A percentile compares a stretch with the other conserved stretches of the same genome.
Evolutionary conservation across 2,888 invertebrate species (phyloP).

Genomic region (Serrognathus titanus): DNA sequence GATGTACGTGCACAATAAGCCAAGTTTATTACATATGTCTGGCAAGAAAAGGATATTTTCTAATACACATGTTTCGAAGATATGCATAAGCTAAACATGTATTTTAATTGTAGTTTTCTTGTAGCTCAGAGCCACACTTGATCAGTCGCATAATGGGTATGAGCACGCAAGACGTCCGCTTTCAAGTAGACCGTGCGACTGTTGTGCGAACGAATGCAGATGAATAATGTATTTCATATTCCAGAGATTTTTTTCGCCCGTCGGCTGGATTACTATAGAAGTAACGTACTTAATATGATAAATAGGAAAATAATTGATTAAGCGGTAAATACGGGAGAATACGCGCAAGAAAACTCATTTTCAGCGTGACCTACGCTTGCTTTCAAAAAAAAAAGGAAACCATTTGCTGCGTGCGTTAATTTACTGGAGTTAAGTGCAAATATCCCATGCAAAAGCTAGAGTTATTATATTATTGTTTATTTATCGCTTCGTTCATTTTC

Average conservation of each 20-base stretch:
- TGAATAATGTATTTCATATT: conserved; percentile 36
- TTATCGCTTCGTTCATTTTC: too few species aligned
- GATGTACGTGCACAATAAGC: not conserved
- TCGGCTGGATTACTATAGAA: conserved; percentile 26
- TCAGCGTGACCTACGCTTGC: not conserved
- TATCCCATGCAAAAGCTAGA: too few species aligned
- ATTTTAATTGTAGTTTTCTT: conserved; percentile 32
- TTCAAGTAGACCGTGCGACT: not conserved
- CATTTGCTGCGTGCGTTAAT: too few species aligned
- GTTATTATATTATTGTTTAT: too few species aligned
- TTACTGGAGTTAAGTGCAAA: too few species aligned
- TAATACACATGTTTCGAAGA: conserved; percentile 22
- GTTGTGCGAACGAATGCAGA: conserved; percentile 11
- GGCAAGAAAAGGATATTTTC: conserved; percentile 1
- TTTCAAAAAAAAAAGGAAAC: not conserved
- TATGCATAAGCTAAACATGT: conserved; percentile 27
- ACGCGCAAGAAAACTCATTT: too few species aligned
- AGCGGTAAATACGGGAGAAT: conserved; percentile 13
- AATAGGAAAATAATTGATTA: conserved; percentile 38
- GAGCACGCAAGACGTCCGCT: not conserved
- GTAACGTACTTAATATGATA: conserved; percentile 36
- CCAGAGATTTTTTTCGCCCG: conserved; percentile 31
- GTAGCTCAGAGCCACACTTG: conserved; percentile 22
- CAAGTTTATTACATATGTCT: not conserved
- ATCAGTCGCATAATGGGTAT: conserved; percentile 8